Base-by-base conservation (phyloP, 2,888 invertebrate species). In the Netelia virgata region DNA sequence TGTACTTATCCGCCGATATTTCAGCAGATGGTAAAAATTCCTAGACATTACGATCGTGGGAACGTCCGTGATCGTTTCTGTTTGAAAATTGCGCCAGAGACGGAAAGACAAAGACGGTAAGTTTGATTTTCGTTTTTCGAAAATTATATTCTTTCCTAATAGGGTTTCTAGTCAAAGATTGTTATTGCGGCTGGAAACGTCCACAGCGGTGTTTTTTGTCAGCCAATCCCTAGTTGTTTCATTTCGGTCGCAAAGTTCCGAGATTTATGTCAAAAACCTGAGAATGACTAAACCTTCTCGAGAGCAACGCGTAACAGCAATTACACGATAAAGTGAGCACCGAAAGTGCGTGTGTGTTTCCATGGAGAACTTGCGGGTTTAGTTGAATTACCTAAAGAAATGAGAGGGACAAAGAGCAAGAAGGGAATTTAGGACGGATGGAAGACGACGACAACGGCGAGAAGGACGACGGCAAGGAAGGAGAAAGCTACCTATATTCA, bases 291-390 rank as follows among this genome's bases (percentile, higher is more conserved):
- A 53, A n/a, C n/a, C 8, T 57, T 57, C 61, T 66, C 72, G 81
- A 75, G 86, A 88, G 87, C 57, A 70, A 68, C 50, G 64, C 57
- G 70, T 61, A 76, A 64, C 59, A 53, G 72, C 73, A 75, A 76
- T 75, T 79, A 50, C 43, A 36, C 72, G 66, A 63, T 61, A 70
- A 68, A 66, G 77, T 75, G 28, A 61, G 23, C 63, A 74, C 47
- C 28, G 57, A 82, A 53, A 83, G 69, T 82, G 69, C 81, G 61
- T 64, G 57, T 72, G 64, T 63, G 63, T 61, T 43, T 23, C 47
- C 5, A 23, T 16, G 66, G 70, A 69, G 69, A 73, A 53, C 76
- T 81, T 73, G 76, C 47, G 47, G 55, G 72, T 74, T 47, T 63
- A 61, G 77, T 78, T 43, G 76, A 41, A 72, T 70, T 61, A 61